Base-by-base conservation (phyloP, 2,797 vertebrate species). In the Gymnopithys bicolor region DNA sequence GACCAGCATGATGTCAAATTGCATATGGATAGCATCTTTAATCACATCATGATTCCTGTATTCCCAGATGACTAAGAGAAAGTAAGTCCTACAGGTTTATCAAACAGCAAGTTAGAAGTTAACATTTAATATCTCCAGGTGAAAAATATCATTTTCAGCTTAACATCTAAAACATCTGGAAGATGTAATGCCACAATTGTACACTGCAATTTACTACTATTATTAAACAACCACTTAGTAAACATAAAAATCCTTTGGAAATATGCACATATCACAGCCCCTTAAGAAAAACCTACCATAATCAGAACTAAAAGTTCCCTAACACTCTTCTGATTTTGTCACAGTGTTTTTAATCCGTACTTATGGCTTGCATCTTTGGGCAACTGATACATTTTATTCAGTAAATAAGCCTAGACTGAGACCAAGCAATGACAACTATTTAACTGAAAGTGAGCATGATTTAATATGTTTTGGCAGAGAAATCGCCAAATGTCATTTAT, bases 11-110 rank as follows among this genome's bases (percentile, higher is more conserved):
- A 95, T 92, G 93, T 93, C 93, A 93, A 80, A 91, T 19, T 66
- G 59, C 92, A 92, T 83, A 93, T 87, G 94, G 94, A 95, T 45
- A 94, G 63, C 89, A 89, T 92, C 87, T 92, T 92, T 87, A 94
- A 89, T 32, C 79, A 81, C 60, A 83, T 55, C 35, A 41, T 35
- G 78, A 83, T 81, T 92, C 53, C 66, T 87, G 39, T 71, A 81
- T 75, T 92, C 89, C 84, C 87, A 94, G 84, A 95, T 92, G 87
- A 90, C 68, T 85, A 74, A 83, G 39, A 91, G 58, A 51, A 90
- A 81, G 22, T 66, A 85, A 85, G 58, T 75, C 35, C 53, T 74
- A 89, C 11, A 87, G 19, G 48, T 78, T 90, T 89, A 95, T 51
- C 87, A 87, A 95, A 76, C 35, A 85, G 48, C 84, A 91, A 87